Conservation (phyloP, 2,888 invertebrate genomes). For the Pardosa pseudoannulata region DNA sequence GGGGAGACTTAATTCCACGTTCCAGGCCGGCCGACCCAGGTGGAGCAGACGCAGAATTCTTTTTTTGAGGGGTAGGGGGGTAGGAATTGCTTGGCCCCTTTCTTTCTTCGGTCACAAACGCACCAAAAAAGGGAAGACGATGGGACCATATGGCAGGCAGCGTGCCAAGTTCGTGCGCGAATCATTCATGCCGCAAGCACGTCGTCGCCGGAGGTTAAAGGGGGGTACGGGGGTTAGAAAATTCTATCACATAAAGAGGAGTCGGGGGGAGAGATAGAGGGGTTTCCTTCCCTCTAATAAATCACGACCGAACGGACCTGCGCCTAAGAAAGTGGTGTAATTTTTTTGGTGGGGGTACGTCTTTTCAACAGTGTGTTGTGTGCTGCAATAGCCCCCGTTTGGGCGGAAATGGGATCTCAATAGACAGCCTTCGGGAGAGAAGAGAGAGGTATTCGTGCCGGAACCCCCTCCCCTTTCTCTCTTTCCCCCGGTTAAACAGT, state of each 20-base stretch:
- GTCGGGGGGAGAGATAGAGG: slow-evolving; percentile 21
- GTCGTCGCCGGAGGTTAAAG: slow-evolving; percentile 19
- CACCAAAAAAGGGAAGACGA: neutral
- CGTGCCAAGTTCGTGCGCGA: slow-evolving; percentile 41
- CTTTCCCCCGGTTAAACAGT: neutral
- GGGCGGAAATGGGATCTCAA: slow-evolving; percentile 7
- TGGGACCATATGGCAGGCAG: slow-evolving; percentile 47
- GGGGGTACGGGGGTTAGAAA: too few relatives aligned
- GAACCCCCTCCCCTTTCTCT: too few relatives aligned
- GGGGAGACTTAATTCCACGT: slow-evolving; percentile 35
- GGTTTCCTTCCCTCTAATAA: slow-evolving; percentile 18
- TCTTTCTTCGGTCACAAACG: too few relatives aligned
- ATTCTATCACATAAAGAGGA: too few relatives aligned
- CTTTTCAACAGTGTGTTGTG: slow-evolving; percentile 20
- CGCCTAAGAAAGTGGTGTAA: too few relatives aligned
- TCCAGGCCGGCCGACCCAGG: slow-evolving; percentile 29
- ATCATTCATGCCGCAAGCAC: slow-evolving; percentile 32
- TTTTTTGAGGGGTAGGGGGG: neutral
- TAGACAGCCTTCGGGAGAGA: neutral
- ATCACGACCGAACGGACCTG: slow-evolving; percentile 26
- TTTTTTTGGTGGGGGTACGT: too few relatives aligned
- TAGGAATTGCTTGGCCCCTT: neutral
- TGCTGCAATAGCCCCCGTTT: neutral
- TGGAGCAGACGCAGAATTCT: too few relatives aligned
- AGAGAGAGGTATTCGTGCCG: neutral